Evolutionary conservation across 2,113 vertebrate species (phyloP).

Genomic region (Pithys albifrons): DNA sequence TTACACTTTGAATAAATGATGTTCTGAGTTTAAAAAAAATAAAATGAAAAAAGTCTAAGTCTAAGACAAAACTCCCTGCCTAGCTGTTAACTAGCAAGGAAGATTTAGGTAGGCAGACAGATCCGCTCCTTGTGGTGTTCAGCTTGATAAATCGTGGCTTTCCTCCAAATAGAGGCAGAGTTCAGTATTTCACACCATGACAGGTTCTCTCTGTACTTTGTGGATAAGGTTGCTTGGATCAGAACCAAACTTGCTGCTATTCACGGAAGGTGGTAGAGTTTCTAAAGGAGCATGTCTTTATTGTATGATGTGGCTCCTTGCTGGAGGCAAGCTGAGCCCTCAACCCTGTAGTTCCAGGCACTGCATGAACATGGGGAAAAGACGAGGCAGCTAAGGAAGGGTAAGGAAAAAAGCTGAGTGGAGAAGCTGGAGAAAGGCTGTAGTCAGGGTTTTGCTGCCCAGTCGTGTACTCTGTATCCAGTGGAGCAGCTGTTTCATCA

Average conservation of each 20-base stretch:
- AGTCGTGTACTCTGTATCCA: not conserved
- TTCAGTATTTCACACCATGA: conserved; percentile 65
- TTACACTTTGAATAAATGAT: conserved; percentile 21
- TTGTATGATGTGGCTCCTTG: not conserved
- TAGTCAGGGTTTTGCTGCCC: not conserved
- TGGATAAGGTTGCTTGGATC: conserved; percentile 64
- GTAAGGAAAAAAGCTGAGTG: not conserved
- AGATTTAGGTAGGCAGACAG: conserved; percentile 58
- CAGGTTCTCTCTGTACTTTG: conserved; percentile 68
- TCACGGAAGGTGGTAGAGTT: conserved; percentile 23
- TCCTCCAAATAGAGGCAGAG: conserved; percentile 65
- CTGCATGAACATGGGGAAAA: not conserved
- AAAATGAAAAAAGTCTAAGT: not conserved
- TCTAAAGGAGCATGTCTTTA: not conserved
- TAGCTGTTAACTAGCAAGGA: conserved; percentile 44
- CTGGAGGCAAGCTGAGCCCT: not conserved
- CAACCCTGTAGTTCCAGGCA: not conserved
- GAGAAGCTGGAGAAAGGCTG: not conserved
- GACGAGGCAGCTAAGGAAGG: not conserved
- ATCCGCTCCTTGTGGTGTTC: conserved; percentile 32
- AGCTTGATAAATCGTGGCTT: conserved; percentile 61
- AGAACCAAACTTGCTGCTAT: conserved; percentile 39
- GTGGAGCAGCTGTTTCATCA: not conserved
- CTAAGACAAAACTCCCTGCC: conserved; percentile 14
- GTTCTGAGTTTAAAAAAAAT: conserved; percentile 23